A percentile compares a stretch with the other conserved stretches of the same genome.
These are phyloP conservation scores for Monoplex corrugatus DNA, from an alignment of 2,888 invertebrate genomes.

Conservation along the genomic window DNA sequence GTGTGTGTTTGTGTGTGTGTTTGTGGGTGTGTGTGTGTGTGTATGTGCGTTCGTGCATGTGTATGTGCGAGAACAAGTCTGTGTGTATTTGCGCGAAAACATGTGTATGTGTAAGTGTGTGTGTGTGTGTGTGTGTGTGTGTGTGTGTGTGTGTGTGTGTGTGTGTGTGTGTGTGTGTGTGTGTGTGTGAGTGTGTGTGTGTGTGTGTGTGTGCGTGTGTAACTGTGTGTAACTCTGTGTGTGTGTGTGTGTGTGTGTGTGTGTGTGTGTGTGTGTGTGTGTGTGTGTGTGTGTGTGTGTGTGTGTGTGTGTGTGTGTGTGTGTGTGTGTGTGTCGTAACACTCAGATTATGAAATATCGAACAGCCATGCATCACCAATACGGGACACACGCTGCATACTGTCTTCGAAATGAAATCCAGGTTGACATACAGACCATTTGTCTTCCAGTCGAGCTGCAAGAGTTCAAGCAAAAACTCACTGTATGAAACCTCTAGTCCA, in stretches of 20 bases:
- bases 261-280: slow-evolving; percentile 21
- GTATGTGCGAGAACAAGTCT: background rate
- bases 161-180: slow-evolving; percentile 41
- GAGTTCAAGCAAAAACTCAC: too few species aligned
- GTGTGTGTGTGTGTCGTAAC: too few species aligned
- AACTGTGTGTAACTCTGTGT: slow-evolving; percentile 24
- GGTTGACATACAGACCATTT: too few species aligned
- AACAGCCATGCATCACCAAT: too few species aligned
- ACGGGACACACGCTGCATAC: too few species aligned
- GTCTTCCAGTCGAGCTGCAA: too few species aligned
- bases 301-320: too few species aligned
- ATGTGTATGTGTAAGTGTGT: background rate
- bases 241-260: slow-evolving; percentile 37
- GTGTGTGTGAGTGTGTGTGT: slow-evolving; percentile 33
- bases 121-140: slow-evolving; percentile 26
- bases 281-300: too few species aligned
- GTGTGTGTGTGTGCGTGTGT: slow-evolving; percentile 30
- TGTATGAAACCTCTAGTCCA: too few species aligned
- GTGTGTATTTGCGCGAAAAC: background rate
- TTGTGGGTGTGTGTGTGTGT: background rate
- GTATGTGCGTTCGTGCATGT: slow-evolving; percentile 7
- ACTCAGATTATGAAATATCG: too few species aligned
- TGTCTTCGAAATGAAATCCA: too few species aligned
- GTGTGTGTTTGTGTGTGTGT: background rate
- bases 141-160: slow-evolving; percentile 27